A percentile compares a stretch with the other conserved stretches of the same genome.
These are phyloP conservation scores for Drosophila nigricruria DNA, from an alignment of 2,888 invertebrate genomes.

Conservation along the genomic window DNA sequence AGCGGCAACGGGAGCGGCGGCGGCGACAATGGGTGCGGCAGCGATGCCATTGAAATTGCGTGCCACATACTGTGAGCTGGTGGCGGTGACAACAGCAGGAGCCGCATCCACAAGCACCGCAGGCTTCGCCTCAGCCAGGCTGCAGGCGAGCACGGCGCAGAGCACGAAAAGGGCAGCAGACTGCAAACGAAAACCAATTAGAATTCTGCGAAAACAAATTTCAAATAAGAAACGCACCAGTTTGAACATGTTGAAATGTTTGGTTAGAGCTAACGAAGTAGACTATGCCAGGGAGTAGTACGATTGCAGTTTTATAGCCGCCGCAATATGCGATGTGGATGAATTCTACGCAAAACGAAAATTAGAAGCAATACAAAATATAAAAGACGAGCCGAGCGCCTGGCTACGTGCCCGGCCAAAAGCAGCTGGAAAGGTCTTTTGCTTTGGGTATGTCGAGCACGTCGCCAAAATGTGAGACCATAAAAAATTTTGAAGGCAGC, in stretches of 20 bases:
- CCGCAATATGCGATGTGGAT: slow-evolving; percentile 16
- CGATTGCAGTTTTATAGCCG: slow-evolving; percentile 74
- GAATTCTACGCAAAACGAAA: slow-evolving; percentile 38
- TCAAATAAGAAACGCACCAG: slow-evolving; percentile 56
- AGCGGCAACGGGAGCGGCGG: slow-evolving; percentile 81
- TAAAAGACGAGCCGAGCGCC: slow-evolving; percentile 11
- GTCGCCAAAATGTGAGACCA: slow-evolving; percentile 59
- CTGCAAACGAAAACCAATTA: slow-evolving; percentile 48
- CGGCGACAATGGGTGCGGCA: slow-evolving; percentile 82
- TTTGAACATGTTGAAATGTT: slow-evolving; percentile 79
- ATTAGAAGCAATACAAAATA: slow-evolving; percentile 40
- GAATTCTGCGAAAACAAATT: neutral
- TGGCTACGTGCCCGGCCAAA: slow-evolving; percentile 30
- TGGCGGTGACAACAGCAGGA: slow-evolving; percentile 86
- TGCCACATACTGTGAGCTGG: slow-evolving; percentile 88
- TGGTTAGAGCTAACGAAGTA: slow-evolving; percentile 59
- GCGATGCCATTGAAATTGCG: slow-evolving; percentile 87
- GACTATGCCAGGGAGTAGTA: slow-evolving; percentile 59
- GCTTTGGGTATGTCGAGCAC: slow-evolving; percentile 60
- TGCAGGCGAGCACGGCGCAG: slow-evolving; percentile 84
- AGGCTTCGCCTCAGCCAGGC: slow-evolving; percentile 86
- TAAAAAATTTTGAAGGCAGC: slow-evolving; percentile 67
- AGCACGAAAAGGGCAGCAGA: slow-evolving; percentile 84
- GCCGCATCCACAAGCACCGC: slow-evolving; percentile 71
- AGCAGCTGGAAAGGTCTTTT: slow-evolving; percentile 32